Evolutionary conservation across 1,140 invertebrate genomes (phyloP).

Genomic region (Periplaneta americana): DNA sequence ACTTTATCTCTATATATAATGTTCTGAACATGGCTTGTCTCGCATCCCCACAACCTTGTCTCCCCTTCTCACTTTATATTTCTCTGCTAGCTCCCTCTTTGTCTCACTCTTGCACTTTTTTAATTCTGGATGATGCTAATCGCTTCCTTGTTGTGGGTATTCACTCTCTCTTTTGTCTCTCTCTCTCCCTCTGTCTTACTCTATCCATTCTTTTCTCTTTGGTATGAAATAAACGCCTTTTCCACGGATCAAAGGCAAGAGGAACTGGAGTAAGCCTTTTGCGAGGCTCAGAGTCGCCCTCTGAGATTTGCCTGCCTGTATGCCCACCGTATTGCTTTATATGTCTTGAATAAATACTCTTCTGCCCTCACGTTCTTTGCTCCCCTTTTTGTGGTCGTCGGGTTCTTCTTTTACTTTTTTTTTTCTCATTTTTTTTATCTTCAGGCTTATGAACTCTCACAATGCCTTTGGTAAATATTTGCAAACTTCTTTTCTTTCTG

Average conservation of each 20-base stretch:
- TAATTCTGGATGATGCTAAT: neutral
- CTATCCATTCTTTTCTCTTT: neutral
- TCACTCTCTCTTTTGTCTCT: neutral
- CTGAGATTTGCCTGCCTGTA: neutral
- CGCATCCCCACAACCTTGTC: neutral
- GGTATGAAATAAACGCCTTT: slow-evolving; percentile 14
- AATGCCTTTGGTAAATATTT: slow-evolving; percentile 14
- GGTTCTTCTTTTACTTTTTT: slow-evolving; percentile 1
- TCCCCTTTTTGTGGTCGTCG: slow-evolving; percentile 6
- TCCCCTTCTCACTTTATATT: neutral
- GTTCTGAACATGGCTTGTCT: neutral
- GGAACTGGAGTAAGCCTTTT: neutral
- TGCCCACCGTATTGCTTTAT: slow-evolving; percentile 8
- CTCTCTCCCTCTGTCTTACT: neutral
- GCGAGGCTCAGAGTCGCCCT: neutral
- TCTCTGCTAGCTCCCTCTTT: neutral
- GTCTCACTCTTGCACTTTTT: slow-evolving; percentile 3
- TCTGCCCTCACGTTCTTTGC: slow-evolving; percentile 8
- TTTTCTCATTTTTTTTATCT: slow-evolving; percentile 4
- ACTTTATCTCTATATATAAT: neutral
- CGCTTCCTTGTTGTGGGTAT: slow-evolving; percentile 4
- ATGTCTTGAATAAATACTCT: slow-evolving; percentile 16
- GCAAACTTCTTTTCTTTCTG: neutral
- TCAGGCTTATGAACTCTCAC: slow-evolving; percentile 15
- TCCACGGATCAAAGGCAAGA: slow-evolving; percentile 13